Percentiles rank a stretch among this genome's conserved stretches.
These are phyloP conservation scores for Leuciscus idus DNA, from an alignment of 2,113 vertebrate species.

Conservation along the genomic window DNA sequence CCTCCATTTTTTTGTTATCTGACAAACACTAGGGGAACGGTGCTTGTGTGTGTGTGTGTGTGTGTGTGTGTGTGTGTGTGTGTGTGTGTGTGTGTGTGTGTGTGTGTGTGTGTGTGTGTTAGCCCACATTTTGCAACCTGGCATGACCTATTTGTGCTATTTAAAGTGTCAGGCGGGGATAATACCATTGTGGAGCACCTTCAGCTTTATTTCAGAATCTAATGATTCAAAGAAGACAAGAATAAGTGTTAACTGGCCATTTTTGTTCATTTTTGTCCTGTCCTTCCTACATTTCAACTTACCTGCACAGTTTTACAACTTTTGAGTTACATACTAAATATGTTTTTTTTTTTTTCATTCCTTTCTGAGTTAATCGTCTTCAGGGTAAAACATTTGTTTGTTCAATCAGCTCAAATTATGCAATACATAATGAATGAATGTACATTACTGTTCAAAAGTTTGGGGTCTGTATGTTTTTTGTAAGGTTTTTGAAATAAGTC, in stretches of 20 bases:
- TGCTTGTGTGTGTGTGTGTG: not conserved
- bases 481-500: not conserved
- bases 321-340: not conserved
- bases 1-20: not conserved
- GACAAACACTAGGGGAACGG: not conserved
- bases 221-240: not conserved
- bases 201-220: constrained; percentile 33
- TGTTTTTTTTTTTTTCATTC: not conserved
- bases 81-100: not conserved
- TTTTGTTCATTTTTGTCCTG: not conserved
- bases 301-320: not conserved
- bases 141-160: constrained; percentile 72
- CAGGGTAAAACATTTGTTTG: not conserved
- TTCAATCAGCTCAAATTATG: not conserved
- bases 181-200: constrained; percentile 54
- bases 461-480: not conserved
- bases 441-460: not conserved
- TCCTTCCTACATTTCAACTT: not conserved
- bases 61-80: not conserved
- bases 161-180: constrained; percentile 66
- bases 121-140: constrained; percentile 50
- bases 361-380: not conserved
- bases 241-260: not conserved
- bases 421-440: not conserved
- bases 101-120: not conserved